Conservation (phyloP, 2,888 invertebrate genomes). For the Slavum lentiscoides region DNA sequence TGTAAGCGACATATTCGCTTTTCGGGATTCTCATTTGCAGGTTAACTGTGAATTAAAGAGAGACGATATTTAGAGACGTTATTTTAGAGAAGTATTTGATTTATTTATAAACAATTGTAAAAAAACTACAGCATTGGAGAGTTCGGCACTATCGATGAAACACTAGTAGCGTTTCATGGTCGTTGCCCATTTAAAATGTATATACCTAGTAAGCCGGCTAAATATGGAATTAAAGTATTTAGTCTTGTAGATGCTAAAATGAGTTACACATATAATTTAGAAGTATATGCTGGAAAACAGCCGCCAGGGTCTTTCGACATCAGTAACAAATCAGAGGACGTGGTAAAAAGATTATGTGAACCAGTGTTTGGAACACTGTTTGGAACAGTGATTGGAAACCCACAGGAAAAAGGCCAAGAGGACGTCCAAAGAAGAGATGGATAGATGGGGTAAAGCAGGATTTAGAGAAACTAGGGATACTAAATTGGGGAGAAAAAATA, state of each 20-base stretch:
- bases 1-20: too few relatives aligned
- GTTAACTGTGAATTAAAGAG: too few relatives aligned
- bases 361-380: constrained; percentile 54
- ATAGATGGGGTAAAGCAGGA: constrained; percentile 30
- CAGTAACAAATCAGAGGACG: too few relatives aligned
- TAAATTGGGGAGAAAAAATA: too few relatives aligned
- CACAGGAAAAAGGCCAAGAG: too few relatives aligned
- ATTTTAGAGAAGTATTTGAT: too few relatives aligned
- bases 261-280: constrained; percentile 54
- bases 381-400: too few relatives aligned
- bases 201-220: constrained; percentile 58
- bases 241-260: constrained; percentile 55
- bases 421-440: constrained; percentile 39
- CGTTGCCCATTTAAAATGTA: constrained; percentile 57
- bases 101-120: too few relatives aligned
- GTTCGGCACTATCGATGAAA: constrained; percentile 56
- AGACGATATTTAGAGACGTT: too few relatives aligned
- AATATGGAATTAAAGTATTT: constrained; percentile 58
- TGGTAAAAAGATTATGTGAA: constrained; percentile 45
- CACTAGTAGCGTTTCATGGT: constrained; percentile 57
- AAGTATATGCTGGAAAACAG: constrained; percentile 54
- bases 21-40: too few relatives aligned
- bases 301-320: constrained; percentile 54
- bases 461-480: too few relatives aligned
- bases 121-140: too few relatives aligned